Conservation (phyloP, 2,113 vertebrate species). For the Ptilonorhynchus violaceus region DNA sequence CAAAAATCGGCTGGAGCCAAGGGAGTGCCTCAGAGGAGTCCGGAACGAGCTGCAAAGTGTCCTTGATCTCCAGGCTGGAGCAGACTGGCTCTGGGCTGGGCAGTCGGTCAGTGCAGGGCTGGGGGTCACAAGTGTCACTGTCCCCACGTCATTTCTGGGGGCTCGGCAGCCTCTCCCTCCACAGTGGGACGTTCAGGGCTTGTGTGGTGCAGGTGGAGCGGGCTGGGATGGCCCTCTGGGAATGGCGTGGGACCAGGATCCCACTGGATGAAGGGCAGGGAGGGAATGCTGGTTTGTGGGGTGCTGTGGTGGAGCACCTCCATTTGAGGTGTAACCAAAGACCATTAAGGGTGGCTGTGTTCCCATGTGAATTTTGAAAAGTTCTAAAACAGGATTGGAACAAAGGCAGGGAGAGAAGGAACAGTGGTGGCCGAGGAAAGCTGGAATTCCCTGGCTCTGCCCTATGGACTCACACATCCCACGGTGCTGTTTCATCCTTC, state of each 20-base stretch:
- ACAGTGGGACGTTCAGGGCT: neutral
- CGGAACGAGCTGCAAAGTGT: slow-evolving; percentile 36
- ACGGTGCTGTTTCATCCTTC: neutral
- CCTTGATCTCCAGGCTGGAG: neutral
- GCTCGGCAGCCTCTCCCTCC: neutral
- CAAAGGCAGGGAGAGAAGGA: neutral
- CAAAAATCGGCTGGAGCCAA: neutral
- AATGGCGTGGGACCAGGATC: neutral
- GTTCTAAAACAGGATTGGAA: neutral
- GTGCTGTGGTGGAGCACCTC: neutral
- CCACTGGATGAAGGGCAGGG: accelerated
- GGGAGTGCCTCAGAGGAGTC: slow-evolving; percentile 12
- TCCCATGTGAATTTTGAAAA: neutral
- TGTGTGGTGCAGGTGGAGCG: neutral
- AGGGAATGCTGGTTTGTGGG: accelerated
- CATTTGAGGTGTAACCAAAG: neutral
- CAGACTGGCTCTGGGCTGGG: neutral
- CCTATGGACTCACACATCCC: neutral
- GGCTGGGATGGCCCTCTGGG: neutral
- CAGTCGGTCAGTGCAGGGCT: neutral
- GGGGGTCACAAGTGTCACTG: neutral
- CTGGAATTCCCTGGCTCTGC: neutral
- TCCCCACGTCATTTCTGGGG: neutral
- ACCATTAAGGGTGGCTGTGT: neutral
- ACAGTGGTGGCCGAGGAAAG: neutral